These are phyloP conservation scores for Colistium nudipinnis DNA, from an alignment of 2,113 vertebrate genomes.

Conservation along the genomic window DNA sequence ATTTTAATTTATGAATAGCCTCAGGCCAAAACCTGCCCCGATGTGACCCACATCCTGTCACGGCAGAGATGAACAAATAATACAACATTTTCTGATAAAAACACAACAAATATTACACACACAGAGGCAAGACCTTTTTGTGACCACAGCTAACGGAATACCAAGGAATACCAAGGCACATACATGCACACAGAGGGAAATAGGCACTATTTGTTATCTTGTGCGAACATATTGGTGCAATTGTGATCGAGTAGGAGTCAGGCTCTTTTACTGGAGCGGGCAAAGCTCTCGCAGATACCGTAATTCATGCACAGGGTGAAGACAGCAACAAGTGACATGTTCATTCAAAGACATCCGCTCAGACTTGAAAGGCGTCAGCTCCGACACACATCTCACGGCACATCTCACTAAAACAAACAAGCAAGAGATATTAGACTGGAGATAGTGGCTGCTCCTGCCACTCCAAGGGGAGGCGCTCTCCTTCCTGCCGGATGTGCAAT, in stretches of 20 bases:
- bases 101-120: not conserved
- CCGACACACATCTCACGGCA: slow-evolving; percentile 62
- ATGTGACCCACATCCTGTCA: not conserved
- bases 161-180: not conserved
- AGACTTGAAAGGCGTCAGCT: slow-evolving; percentile 49
- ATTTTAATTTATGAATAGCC: no score
- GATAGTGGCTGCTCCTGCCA: slow-evolving; percentile 57
- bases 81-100: not conserved
- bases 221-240: slow-evolving; percentile 33
- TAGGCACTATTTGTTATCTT: slow-evolving; percentile 17
- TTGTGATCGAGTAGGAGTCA: slow-evolving; percentile 22
- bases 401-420: slow-evolving; percentile 66
- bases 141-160: not conserved
- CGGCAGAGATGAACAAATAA: not conserved
- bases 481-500: slow-evolving; percentile 73
- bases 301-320: slow-evolving; percentile 44
- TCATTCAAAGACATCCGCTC: slow-evolving; percentile 58
- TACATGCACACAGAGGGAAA: not conserved
- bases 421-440: slow-evolving; percentile 57
- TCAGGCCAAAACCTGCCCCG: not conserved
- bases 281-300: slow-evolving; percentile 20
- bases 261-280: slow-evolving; percentile 33
- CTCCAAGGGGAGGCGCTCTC: slow-evolving; percentile 61
- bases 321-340: slow-evolving; percentile 46
- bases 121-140: not conserved